These are phyloP conservation scores for Drosophila mercatorum DNA, from an alignment of 2,888 invertebrate genomes.

Conservation along the genomic window DNA sequence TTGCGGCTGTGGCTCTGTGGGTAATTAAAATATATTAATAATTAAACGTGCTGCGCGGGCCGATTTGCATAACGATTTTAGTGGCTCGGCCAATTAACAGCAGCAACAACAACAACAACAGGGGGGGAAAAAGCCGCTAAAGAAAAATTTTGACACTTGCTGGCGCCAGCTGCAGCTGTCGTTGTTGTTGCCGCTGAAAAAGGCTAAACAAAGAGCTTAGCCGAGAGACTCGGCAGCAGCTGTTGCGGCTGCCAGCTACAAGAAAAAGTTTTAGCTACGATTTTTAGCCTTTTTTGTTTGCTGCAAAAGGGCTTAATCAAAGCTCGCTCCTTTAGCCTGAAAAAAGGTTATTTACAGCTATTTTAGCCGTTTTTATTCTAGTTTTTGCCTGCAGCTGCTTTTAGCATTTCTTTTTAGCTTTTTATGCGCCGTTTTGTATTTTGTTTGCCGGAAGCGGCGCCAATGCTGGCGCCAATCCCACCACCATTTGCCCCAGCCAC, in stretches of 20 bases:
- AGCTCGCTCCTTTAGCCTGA: not conserved
- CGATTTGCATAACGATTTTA: conserved; percentile 54
- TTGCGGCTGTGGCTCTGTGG: conserved; percentile 14
- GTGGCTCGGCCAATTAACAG: conserved; percentile 62
- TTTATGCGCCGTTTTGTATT: conserved; percentile 12
- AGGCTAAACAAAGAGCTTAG: not conserved
- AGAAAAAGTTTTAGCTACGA: not conserved
- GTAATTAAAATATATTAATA: conserved; percentile 79
- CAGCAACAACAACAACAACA: conserved; percentile 25
- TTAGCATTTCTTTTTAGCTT: conserved; percentile 27
- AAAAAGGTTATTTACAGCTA: not conserved
- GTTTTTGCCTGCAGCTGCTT: conserved; percentile 14
- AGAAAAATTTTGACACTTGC: conserved; percentile 73
- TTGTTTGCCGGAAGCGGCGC: conserved; percentile 67
- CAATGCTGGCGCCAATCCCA: conserved; percentile 16
- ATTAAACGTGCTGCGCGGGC: conserved; percentile 63
- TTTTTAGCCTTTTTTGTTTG: not conserved
- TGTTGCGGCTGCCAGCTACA: too few species aligned
- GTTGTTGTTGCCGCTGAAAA: conserved; percentile 16
- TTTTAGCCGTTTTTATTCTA: not conserved
- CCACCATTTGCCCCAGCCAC: conserved; percentile 1
- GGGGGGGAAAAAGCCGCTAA: conserved; percentile 8
- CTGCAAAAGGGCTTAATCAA: not conserved
- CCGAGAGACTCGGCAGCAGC: not conserved
- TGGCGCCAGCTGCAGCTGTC: conserved; percentile 64